phyloP scores from a whole-genome alignment of 2,797 vertebrate species.

The Kryptolebias ocellatus region DNA sequence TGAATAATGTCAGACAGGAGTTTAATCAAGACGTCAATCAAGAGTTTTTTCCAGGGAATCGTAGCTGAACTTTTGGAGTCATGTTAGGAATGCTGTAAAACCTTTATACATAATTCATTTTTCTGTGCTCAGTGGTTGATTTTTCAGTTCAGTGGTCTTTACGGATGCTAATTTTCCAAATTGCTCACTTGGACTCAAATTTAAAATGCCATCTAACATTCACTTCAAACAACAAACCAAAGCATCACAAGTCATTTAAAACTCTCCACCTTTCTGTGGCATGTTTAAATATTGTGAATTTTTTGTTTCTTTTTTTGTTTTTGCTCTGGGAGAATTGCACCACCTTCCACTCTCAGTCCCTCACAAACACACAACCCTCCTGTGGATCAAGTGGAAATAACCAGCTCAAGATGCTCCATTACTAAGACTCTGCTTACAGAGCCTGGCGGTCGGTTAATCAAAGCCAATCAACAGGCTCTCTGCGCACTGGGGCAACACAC shows the following conservation, averaged over 20 bases:
- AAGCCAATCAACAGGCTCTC: slow-evolving; percentile 72
- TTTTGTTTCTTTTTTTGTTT: background rate
- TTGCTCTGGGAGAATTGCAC: background rate
- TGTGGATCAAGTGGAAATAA: slow-evolving; percentile 75
- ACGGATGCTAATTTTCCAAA: slow-evolving; percentile 34
- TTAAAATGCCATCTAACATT: slow-evolving; percentile 11
- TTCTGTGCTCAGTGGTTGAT: background rate
- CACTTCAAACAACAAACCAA: slow-evolving; percentile 4
- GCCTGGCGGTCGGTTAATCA: slow-evolving; percentile 63
- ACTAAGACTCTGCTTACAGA: too few species aligned
- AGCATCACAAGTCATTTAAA: background rate
- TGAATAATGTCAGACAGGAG: background rate
- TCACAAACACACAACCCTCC: slow-evolving; percentile 47
- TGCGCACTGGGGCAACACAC: slow-evolving; percentile 40
- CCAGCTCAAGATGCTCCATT: slow-evolving; percentile 79
- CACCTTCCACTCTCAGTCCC: background rate
- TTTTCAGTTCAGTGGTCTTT: slow-evolving; percentile 30
- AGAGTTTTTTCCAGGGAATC: slow-evolving; percentile 15
- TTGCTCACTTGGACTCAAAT: slow-evolving; percentile 28
- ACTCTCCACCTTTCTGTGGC: too few species aligned
- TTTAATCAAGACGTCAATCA: background rate
- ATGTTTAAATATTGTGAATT: too few species aligned
- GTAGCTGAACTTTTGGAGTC: background rate
- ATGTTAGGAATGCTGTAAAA: slow-evolving; percentile 14
- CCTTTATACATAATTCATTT: slow-evolving; percentile 39